Conservation (phyloP, 2,888 invertebrate species). For the Lathronympha strigana region DNA sequence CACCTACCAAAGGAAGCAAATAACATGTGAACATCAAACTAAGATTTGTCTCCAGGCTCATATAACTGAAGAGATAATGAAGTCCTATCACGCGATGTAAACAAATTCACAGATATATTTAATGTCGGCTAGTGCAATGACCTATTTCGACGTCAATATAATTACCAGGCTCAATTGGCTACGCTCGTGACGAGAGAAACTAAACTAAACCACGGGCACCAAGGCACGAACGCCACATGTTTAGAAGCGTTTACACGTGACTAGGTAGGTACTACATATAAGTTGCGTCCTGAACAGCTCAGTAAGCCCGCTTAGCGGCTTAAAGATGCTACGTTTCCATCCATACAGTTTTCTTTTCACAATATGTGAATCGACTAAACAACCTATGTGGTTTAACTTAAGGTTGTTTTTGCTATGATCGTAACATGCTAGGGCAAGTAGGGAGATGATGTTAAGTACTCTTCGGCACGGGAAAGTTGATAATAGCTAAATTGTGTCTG, state of each 20-base stretch:
- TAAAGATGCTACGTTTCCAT: slow-evolving; percentile 32
- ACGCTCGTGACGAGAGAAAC: slow-evolving; percentile 40
- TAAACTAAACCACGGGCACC: slow-evolving; percentile 24
- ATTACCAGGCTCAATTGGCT: slow-evolving; percentile 38
- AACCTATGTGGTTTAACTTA: slow-evolving; percentile 5
- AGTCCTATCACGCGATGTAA: slow-evolving; percentile 33
- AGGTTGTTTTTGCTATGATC: slow-evolving; percentile 22
- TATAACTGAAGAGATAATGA: slow-evolving; percentile 31
- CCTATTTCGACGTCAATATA: slow-evolving; percentile 35
- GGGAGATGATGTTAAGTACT: slow-evolving; percentile 37
- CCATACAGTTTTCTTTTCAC: slow-evolving; percentile 28
- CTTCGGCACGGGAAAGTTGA: slow-evolving; percentile 34
- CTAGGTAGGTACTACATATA: slow-evolving; percentile 7
- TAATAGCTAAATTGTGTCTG: slow-evolving; percentile 38
- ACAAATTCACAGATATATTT: slow-evolving; percentile 32
- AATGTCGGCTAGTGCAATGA: slow-evolving; percentile 15
- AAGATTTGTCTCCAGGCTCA: slow-evolving; percentile 10
- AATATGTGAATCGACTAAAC: background rate
- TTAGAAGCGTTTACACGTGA: slow-evolving; percentile 9
- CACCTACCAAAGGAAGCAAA: background rate
- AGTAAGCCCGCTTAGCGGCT: slow-evolving; percentile 35
- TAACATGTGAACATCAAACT: background rate
- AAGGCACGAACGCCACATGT: slow-evolving; percentile 10
- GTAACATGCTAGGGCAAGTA: slow-evolving; percentile 7
- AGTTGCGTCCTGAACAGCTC: slow-evolving; percentile 21